A percentile compares a stretch with the other conserved stretches of the same genome.
Evolutionary conservation across 2,113 vertebrate species (phyloP).

Genomic region (Glaucidium brasilianum): DNA sequence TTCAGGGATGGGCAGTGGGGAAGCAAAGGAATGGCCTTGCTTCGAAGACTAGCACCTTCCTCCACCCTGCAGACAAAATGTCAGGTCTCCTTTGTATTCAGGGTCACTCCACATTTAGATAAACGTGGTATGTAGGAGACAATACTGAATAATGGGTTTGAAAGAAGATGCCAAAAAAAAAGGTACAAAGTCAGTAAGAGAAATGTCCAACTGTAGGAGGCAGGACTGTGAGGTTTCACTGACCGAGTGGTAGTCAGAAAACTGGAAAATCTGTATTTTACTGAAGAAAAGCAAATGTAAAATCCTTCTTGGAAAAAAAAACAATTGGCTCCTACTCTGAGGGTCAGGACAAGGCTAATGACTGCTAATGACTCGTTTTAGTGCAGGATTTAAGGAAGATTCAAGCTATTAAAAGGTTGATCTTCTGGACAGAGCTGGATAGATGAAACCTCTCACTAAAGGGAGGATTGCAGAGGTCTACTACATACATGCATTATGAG

Average conservation of each 20-base stretch:
- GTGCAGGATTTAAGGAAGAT: neutral
- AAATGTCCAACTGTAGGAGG: neutral
- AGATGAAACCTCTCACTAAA: neutral
- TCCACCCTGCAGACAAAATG: neutral
- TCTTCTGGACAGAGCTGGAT: neutral
- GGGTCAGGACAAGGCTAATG: neutral
- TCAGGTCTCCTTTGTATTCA: neutral
- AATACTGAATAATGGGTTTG: neutral
- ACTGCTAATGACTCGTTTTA: neutral
- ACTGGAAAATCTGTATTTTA: neutral
- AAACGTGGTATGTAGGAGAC: neutral
- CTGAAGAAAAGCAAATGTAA: neutral
- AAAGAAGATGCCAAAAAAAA: neutral
- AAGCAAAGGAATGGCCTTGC: neutral
- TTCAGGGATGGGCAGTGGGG: neutral
- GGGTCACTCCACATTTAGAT: neutral
- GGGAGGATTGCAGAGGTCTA: neutral
- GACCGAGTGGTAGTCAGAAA: neutral
- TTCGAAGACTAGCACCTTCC: neutral
- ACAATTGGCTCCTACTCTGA: neutral
- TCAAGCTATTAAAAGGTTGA: neutral
- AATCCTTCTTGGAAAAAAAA: neutral
- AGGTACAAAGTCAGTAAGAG: neutral
- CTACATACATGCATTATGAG: neutral
- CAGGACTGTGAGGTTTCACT: neutral